Conservation (phyloP, 2,113 vertebrate species). For the Amphiprion percula region DNA sequence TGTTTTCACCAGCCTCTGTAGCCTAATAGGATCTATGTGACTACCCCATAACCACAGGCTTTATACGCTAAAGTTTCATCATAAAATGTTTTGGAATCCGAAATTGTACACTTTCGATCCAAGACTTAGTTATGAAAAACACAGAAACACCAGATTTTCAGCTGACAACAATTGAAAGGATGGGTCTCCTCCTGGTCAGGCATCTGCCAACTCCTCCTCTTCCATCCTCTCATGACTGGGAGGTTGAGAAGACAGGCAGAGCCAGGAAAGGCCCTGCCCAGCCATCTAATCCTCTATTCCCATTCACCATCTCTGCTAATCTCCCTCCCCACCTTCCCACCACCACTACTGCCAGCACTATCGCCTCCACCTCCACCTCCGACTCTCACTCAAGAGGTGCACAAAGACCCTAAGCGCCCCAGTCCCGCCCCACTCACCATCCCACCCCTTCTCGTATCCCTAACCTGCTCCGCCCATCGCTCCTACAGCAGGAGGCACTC, state of each 20-base stretch:
- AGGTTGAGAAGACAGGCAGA: conserved; percentile 73
- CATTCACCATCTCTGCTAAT: conserved; percentile 85
- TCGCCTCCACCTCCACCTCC: conserved; percentile 73
- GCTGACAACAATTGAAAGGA: conserved; percentile 57
- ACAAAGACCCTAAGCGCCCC: conserved; percentile 79
- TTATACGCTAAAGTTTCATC: not conserved
- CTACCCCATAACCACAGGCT: not conserved
- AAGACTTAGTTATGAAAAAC: not conserved
- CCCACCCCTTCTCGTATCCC: conserved; percentile 66
- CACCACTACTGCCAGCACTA: conserved; percentile 65
- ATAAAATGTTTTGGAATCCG: not conserved
- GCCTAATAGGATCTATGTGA: not conserved
- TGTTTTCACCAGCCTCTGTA: not conserved
- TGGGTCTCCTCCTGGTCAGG: conserved; percentile 42
- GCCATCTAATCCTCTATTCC: conserved; percentile 83
- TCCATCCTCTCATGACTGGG: conserved; percentile 66
- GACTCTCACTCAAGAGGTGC: conserved; percentile 80
- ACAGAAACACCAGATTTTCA: not conserved
- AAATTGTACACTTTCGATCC: not conserved
- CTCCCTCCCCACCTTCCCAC: conserved; percentile 75
- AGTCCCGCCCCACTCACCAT: conserved; percentile 67
- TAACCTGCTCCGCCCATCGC: conserved; percentile 77
- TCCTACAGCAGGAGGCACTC: conserved; percentile 75
- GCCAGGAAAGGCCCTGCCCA: conserved; percentile 73
- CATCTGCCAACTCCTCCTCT: conserved; percentile 77